A percentile compares a stretch with the other conserved stretches of the same genome.
Evolutionary conservation across 2,113 vertebrate species (phyloP).

Genomic region (Leptosomus discolor): DNA sequence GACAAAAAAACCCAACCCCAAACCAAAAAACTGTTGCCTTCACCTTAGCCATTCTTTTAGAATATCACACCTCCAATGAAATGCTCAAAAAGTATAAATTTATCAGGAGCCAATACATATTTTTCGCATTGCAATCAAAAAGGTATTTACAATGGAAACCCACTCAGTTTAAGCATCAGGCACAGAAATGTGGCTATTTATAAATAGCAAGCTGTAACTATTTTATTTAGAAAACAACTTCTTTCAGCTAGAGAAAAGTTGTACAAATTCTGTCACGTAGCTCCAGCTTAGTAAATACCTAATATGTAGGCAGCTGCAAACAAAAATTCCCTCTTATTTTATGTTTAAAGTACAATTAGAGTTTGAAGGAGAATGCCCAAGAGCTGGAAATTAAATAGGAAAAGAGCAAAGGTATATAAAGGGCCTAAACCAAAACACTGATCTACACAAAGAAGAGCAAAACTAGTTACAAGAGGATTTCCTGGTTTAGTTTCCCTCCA

Average conservation of each 20-base stretch:
- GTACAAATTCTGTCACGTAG: neutral
- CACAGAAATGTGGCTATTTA: neutral
- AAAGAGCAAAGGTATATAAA: neutral
- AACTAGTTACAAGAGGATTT: neutral
- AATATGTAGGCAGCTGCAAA: neutral
- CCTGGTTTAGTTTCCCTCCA: neutral
- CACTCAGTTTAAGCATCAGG: neutral
- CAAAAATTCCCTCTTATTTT: neutral
- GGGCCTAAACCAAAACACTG: neutral
- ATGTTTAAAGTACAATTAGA: neutral
- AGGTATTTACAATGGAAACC: neutral
- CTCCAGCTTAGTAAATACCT: neutral
- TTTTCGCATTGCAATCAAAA: neutral
- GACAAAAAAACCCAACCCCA: rapidly evolving
- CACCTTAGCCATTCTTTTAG: neutral
- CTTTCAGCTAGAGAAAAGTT: neutral
- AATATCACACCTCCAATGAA: neutral
- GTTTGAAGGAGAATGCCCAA: neutral
- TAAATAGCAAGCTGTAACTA: neutral
- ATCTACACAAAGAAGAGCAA: neutral
- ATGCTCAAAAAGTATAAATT: neutral
- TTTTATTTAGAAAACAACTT: neutral
- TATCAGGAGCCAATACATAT: neutral
- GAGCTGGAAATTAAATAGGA: neutral
- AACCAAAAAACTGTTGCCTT: neutral